Percentiles rank a stretch among this genome's conserved stretches.
phyloP scores from a whole-genome alignment of 2,797 vertebrate species.

The Peromyscus attwateri region DNA sequence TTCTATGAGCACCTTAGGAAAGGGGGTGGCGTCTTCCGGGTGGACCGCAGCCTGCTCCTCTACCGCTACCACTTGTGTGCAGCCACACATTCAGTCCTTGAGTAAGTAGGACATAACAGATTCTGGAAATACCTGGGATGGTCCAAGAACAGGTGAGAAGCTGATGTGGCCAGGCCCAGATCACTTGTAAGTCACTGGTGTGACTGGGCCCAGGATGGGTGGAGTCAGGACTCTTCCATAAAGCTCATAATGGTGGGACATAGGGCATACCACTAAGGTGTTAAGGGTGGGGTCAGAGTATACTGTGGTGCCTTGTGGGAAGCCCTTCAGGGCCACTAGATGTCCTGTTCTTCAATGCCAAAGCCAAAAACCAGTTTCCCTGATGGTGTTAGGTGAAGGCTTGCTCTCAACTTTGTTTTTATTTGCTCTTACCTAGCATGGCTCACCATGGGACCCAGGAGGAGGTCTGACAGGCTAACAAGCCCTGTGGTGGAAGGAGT shows the following conservation, averaged over 20 bases:
- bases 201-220: not conserved
- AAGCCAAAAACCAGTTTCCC: not conserved
- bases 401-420: not conserved
- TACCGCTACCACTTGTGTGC: conserved; percentile 95
- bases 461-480: no score
- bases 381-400: not conserved
- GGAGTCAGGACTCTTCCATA: not conserved
- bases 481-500: not conserved
- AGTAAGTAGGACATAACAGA: conserved; percentile 88
- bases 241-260: not conserved
- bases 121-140: not conserved
- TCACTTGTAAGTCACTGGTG: not conserved
- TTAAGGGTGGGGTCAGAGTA: not conserved
- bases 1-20: conserved; percentile 94
- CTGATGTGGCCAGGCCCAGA: not conserved
- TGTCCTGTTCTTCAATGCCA: not conserved
- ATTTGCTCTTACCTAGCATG: not conserved
- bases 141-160: not conserved
- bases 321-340: no score
- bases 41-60: conserved; percentile 92
- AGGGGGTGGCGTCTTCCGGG: conserved; percentile 90
- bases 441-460: not conserved
- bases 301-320: not conserved
- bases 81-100: conserved; percentile 92
- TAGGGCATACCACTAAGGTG: not conserved